phyloP scores from a whole-genome alignment of 2,888 invertebrate genomes.

The Bellardia pandia region DNA sequence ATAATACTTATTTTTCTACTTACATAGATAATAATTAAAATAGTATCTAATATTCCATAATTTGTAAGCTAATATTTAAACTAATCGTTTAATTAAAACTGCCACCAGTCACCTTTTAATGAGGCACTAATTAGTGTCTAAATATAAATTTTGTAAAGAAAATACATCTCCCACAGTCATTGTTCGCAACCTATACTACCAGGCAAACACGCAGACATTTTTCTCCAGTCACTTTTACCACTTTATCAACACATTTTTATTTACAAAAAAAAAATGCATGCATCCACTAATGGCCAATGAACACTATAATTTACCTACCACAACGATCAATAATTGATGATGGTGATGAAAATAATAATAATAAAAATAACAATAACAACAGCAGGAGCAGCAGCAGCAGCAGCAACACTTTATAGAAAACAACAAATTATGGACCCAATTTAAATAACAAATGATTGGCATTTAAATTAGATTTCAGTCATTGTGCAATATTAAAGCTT shows the following conservation, averaged over 20 bases:
- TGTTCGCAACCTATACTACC: background rate
- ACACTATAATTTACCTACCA: constrained; percentile 65
- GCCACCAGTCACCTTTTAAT: too few relatives aligned
- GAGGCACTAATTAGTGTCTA: background rate
- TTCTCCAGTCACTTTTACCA: constrained; percentile 50
- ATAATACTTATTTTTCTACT: background rate
- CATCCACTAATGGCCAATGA: constrained; percentile 48
- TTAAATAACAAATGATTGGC: constrained; percentile 57
- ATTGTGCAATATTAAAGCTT: constrained; percentile 26
- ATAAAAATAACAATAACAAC: constrained; percentile 28
- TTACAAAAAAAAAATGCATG: constrained; percentile 34
- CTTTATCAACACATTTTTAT: constrained; percentile 41
- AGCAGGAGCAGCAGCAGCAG: constrained; percentile 17
- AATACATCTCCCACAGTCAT: background rate
- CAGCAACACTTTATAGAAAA: constrained; percentile 10
- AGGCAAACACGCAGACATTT: background rate
- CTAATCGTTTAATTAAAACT: background rate
- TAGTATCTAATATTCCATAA: background rate
- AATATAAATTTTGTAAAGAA: background rate
- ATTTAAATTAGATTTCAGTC: constrained; percentile 61
- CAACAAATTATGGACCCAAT: constrained; percentile 52
- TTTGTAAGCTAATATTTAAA: background rate
- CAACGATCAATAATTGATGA: constrained; percentile 64
- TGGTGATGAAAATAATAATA: constrained; percentile 51
- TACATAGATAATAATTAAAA: background rate